phyloP scores from a whole-genome alignment of 2,797 vertebrate genomes.

The Syndactyla subalaris region DNA sequence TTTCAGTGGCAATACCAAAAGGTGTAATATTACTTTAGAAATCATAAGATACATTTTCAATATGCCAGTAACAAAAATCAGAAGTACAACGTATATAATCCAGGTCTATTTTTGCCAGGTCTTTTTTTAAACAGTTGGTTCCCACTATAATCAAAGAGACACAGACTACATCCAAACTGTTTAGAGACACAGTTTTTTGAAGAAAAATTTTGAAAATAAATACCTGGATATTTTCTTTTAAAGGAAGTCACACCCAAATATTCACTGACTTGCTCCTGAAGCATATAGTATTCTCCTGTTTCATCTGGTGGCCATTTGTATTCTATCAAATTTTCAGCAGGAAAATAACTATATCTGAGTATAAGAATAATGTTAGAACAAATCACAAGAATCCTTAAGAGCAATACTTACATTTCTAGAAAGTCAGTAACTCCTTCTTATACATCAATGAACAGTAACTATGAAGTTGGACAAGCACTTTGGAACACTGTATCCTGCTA shows the following conservation, averaged over 20 bases:
- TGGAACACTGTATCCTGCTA: not conserved
- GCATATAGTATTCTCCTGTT: constrained; percentile 97
- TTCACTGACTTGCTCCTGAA: constrained; percentile 99
- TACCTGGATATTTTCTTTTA: constrained; percentile 99
- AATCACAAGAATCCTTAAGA: not conserved
- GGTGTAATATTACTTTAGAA: not conserved
- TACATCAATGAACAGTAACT: not conserved
- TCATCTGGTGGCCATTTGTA: constrained; percentile 99
- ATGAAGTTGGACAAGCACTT: not conserved
- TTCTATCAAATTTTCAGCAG: constrained; percentile 96
- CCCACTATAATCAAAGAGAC: not conserved
- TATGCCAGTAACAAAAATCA: not conserved
- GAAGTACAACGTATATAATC: not conserved
- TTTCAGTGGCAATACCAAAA: not conserved
- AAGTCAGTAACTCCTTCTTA: not conserved
- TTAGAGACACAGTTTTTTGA: not conserved
- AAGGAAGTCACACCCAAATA: constrained; percentile 98
- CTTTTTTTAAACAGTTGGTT: not conserved
- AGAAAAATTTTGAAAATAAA: constrained; percentile 8
- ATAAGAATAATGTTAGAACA: constrained; percentile 3
- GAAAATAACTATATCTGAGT: constrained; percentile 92
- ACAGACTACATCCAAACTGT: not conserved
- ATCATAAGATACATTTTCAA: not conserved
- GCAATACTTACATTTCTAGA: not conserved
- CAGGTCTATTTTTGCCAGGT: not conserved